Evolutionary conservation across 1,140 invertebrate species (phyloP).

Genomic region (Parapsyche elsis): DNA sequence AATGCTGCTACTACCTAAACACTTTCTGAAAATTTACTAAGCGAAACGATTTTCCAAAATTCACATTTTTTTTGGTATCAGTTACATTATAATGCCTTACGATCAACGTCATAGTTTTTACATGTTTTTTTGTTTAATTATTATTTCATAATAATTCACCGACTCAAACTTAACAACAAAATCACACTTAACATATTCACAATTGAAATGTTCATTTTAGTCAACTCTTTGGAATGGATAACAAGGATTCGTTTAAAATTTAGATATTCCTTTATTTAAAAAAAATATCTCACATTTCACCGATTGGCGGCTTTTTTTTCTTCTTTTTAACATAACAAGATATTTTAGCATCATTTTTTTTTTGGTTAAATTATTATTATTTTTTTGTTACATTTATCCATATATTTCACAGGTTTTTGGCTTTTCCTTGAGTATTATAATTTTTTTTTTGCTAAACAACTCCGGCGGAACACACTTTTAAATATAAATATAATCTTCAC

Average conservation of each 20-base stretch:
- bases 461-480: slow-evolving; percentile 35
- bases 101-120: slow-evolving; percentile 34
- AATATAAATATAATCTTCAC: slow-evolving; percentile 19
- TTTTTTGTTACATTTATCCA: slow-evolving; percentile 30
- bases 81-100: slow-evolving; percentile 36
- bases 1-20: slow-evolving; percentile 48
- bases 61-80: slow-evolving; percentile 40
- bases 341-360: slow-evolving; percentile 31
- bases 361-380: slow-evolving; percentile 3
- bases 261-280: slow-evolving; percentile 47
- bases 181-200: slow-evolving; percentile 49
- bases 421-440: slow-evolving; percentile 30
- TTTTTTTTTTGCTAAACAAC: background rate
- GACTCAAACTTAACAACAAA: slow-evolving; percentile 53
- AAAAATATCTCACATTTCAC: slow-evolving; percentile 50
- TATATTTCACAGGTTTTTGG: slow-evolving; percentile 41
- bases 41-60: slow-evolving; percentile 45
- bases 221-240: slow-evolving; percentile 39
- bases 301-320: background rate
- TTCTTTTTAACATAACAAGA: slow-evolving; percentile 43
- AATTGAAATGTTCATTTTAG: slow-evolving; percentile 35
- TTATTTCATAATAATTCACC: slow-evolving; percentile 41
- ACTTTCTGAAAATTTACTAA: slow-evolving; percentile 50
- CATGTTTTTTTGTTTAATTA: slow-evolving; percentile 6
- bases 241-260: slow-evolving; percentile 39